Conservation (phyloP, 2,113 vertebrate species). For the Ciconia stormi region DNA sequence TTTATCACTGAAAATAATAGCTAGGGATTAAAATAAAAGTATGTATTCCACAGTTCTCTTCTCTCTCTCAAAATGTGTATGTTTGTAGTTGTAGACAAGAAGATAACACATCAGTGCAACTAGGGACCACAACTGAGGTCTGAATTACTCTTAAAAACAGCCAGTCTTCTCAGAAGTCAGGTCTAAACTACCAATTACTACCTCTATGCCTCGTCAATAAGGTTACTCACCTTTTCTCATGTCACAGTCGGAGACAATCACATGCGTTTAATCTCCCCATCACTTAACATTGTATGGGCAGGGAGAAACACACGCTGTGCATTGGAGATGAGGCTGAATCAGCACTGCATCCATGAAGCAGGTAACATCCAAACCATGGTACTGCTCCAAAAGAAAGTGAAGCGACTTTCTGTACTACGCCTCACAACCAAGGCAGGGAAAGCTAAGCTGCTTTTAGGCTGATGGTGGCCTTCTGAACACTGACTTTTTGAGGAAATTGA, state of each 20-base stretch:
- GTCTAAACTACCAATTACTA: neutral
- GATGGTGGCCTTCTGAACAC: neutral
- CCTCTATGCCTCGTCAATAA: neutral
- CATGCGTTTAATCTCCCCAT: neutral
- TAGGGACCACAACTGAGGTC: neutral
- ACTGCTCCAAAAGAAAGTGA: neutral
- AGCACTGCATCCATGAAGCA: neutral
- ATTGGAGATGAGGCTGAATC: fast-evolving
- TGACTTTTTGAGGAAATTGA: neutral
- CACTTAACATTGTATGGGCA: fast-evolving
- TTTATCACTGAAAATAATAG: neutral
- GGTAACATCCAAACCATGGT: neutral
- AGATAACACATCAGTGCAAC: neutral
- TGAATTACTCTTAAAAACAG: neutral
- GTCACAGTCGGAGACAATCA: neutral
- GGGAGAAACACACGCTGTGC: neutral
- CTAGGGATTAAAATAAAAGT: neutral
- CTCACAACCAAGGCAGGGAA: neutral
- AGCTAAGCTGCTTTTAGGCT: neutral
- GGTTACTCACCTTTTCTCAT: neutral
- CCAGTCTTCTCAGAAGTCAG: neutral
- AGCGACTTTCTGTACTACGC: neutral
- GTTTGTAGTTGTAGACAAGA: neutral
- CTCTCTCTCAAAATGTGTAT: neutral
- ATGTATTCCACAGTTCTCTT: neutral